These are phyloP conservation scores for Lycorma delicatula DNA, from an alignment of 1,140 invertebrate species.

Conservation along the genomic window DNA sequence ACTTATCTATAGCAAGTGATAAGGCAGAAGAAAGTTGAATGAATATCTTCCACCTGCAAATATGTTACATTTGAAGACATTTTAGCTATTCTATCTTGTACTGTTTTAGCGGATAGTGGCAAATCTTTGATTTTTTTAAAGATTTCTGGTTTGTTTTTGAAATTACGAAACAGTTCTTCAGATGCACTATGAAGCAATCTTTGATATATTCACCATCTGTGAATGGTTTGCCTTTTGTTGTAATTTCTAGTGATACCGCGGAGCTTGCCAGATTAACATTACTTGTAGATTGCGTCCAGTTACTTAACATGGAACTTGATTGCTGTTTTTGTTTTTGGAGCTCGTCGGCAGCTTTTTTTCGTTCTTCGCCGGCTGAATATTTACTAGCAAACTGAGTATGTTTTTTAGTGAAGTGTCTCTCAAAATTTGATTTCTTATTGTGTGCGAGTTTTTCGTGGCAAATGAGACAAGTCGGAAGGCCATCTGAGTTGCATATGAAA, in stretches of 20 bases:
- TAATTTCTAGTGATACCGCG: slow-evolving; percentile 26
- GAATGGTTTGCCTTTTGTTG: slow-evolving; percentile 32
- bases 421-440: slow-evolving; percentile 20
- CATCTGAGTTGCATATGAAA: slow-evolving; percentile 20
- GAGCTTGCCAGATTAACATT: slow-evolving; percentile 32
- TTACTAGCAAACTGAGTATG: slow-evolving; percentile 14
- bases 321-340: slow-evolving; percentile 29
- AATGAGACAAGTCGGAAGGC: slow-evolving; percentile 18
- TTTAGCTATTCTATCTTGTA: slow-evolving; percentile 31
- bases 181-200: slow-evolving; percentile 30
- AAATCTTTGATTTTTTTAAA: slow-evolving; percentile 31
- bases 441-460: slow-evolving; percentile 14
- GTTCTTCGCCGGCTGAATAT: slow-evolving; percentile 26
- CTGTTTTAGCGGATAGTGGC: slow-evolving; percentile 30
- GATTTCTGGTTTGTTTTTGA: slow-evolving; percentile 32
- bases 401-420: slow-evolving; percentile 17
- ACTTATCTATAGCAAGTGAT: slow-evolving; percentile 32
- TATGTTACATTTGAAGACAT: slow-evolving; percentile 33
- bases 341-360: slow-evolving; percentile 32
- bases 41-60: slow-evolving; percentile 29
- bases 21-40: slow-evolving; percentile 25
- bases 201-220: slow-evolving; percentile 34
- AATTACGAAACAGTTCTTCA: slow-evolving; percentile 33
- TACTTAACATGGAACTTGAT: slow-evolving; percentile 28
- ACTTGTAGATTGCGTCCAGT: slow-evolving; percentile 32